Evolutionary conservation across 2,888 invertebrate species (phyloP).

Genomic region (Orthosia cruda): DNA sequence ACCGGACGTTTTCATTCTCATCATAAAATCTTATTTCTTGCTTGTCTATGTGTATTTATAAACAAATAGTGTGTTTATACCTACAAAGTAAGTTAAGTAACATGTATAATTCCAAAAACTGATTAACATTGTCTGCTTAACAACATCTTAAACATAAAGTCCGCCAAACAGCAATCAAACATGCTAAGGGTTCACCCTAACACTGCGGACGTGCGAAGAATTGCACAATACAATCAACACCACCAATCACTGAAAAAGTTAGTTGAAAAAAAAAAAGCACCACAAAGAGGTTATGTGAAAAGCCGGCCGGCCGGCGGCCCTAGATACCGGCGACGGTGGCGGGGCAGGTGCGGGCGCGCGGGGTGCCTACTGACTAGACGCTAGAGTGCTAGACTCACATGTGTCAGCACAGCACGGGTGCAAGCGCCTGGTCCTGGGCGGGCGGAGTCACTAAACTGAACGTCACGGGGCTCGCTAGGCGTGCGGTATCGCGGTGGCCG

Average conservation of each 20-base stretch:
- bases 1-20: background rate
- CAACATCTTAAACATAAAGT: slow-evolving; percentile 3
- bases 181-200: slow-evolving; percentile 25
- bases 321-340: slow-evolving; percentile 58
- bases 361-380: slow-evolving; percentile 75
- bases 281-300: slow-evolving; percentile 83
- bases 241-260: slow-evolving; percentile 76
- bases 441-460: slow-evolving; percentile 82
- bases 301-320: slow-evolving; percentile 84
- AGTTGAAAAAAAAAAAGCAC: slow-evolving; percentile 78
- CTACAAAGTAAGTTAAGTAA: background rate
- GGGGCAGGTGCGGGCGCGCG: slow-evolving; percentile 51
- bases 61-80: background rate
- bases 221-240: slow-evolving; percentile 45
- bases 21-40: background rate
- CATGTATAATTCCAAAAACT: slow-evolving; percentile 10
- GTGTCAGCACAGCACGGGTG: slow-evolving; percentile 80
- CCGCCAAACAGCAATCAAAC: slow-evolving; percentile 16
- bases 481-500: slow-evolving; percentile 87
- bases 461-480: slow-evolving; percentile 73
- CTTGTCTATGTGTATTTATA: too few relatives aligned
- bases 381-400: slow-evolving; percentile 86
- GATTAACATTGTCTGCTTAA: slow-evolving; percentile 17
- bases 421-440: slow-evolving; percentile 83
- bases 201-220: slow-evolving; percentile 47